phyloP scores from a whole-genome alignment of 2,888 invertebrate genomes.

The Panopea generosa region DNA sequence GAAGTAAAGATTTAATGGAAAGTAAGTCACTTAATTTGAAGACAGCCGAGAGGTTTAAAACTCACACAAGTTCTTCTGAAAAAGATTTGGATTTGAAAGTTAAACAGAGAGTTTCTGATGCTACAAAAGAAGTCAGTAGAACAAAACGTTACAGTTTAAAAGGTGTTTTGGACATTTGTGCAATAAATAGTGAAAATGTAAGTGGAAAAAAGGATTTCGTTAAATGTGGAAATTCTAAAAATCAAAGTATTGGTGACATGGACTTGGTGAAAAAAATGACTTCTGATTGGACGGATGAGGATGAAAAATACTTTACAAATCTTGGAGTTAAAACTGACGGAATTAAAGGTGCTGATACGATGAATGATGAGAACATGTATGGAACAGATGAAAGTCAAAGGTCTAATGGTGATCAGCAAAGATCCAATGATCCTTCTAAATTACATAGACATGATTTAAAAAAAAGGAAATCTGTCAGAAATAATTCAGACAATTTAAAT shows the following conservation, averaged over 20 bases:
- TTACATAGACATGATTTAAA: too few relatives aligned
- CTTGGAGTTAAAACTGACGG: conserved; percentile 14
- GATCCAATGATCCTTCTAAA: too few relatives aligned
- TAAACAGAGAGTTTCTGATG: too few relatives aligned
- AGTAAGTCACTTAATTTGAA: too few relatives aligned
- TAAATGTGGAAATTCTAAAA: background rate
- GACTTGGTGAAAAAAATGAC: background rate
- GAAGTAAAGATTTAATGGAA: background rate
- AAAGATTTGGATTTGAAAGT: too few relatives aligned
- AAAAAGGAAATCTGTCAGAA: too few relatives aligned
- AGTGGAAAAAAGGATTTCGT: background rate
- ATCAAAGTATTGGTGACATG: background rate
- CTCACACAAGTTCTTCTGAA: too few relatives aligned
- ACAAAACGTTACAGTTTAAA: conserved; percentile 17
- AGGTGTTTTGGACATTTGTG: conserved; percentile 15
- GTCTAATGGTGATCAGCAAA: too few relatives aligned
- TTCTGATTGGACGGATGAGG: conserved; percentile 33
- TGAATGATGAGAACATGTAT: too few relatives aligned
- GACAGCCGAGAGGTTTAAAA: too few relatives aligned
- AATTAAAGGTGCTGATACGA: background rate
- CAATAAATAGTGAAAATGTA: background rate
- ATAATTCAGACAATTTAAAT: too few relatives aligned
- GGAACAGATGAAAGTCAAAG: too few relatives aligned
- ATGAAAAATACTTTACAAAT: conserved; percentile 34
- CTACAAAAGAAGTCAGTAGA: background rate